Conservation (phyloP, 2,113 vertebrate species). For the Alectura lathami region DNA sequence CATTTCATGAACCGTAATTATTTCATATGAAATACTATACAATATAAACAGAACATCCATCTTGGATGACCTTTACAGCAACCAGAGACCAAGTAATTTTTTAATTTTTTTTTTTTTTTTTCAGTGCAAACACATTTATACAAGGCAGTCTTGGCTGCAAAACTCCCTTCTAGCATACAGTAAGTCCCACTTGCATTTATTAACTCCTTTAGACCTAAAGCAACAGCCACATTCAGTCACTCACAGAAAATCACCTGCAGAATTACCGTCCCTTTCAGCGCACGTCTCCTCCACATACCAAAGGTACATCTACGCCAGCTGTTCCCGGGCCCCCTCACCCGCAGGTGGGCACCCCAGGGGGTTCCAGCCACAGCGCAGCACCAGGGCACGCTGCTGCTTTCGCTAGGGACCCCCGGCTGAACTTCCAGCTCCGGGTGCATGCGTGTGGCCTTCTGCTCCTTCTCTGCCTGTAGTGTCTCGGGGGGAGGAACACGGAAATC, state of each 20-base stretch:
- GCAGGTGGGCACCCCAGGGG: conserved; percentile 60
- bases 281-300: conserved; percentile 73
- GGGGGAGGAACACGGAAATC: conserved; percentile 54
- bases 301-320: conserved; percentile 71
- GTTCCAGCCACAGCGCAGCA: background rate
- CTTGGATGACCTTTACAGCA: conserved; percentile 91
- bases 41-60: conserved; percentile 94
- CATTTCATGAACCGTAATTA: conserved; percentile 96
- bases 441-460: background rate
- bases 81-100: conserved; percentile 87
- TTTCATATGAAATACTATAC: conserved; percentile 95
- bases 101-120: conserved; percentile 80
- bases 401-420: background rate
- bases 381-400: background rate
- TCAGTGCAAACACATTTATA: conserved; percentile 95
- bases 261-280: conserved; percentile 78
- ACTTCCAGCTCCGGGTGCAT: background rate
- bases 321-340: conserved; percentile 72
- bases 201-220: conserved; percentile 83
- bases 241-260: conserved; percentile 82
- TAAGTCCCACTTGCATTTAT: conserved; percentile 85
- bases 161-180: conserved; percentile 86
- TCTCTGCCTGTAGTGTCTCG: background rate
- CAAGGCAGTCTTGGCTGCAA: conserved; percentile 91
- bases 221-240: conserved; percentile 84